A percentile compares a stretch with the other conserved stretches of the same genome.
Conservation (phyloP, 2,797 vertebrate genomes). For the Pipistrellus pygmaeus region DNA sequence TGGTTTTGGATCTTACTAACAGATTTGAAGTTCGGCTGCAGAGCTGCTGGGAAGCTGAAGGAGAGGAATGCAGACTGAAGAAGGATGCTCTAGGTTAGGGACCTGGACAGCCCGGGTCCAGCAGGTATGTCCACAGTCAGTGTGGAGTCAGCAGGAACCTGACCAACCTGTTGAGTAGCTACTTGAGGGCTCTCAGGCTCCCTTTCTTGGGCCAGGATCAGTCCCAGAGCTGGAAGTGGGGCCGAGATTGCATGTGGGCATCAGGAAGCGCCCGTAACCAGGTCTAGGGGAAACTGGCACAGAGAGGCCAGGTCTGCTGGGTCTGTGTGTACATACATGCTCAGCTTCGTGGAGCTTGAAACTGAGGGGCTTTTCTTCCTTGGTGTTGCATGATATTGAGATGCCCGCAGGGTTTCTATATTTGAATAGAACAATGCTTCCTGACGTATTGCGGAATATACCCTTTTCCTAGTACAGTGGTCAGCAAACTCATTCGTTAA, state of each 20-base stretch:
- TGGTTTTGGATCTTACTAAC: background rate
- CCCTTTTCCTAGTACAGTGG: background rate
- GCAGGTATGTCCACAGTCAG: background rate
- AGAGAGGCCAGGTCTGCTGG: background rate
- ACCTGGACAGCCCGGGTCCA: background rate
- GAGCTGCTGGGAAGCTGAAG: background rate
- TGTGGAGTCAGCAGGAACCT: background rate
- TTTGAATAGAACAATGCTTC: background rate
- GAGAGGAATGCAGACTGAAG: background rate
- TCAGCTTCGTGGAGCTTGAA: background rate
- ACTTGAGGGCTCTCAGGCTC: background rate
- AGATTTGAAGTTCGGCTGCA: background rate
- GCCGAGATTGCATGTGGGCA: background rate
- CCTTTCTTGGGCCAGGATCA: background rate
- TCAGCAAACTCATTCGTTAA: too few relatives aligned
- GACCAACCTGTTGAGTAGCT: background rate
- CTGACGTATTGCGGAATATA: background rate
- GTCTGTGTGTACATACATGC: rapidly evolving
- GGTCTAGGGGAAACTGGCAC: background rate
- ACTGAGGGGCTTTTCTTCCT: background rate
- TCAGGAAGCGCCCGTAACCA: background rate
- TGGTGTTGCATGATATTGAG: background rate
- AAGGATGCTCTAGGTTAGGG: background rate
- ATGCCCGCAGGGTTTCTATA: background rate
- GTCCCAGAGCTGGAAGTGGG: background rate